phyloP scores from a whole-genome alignment of 2,797 vertebrate species.

The Streptopelia turtur region DNA sequence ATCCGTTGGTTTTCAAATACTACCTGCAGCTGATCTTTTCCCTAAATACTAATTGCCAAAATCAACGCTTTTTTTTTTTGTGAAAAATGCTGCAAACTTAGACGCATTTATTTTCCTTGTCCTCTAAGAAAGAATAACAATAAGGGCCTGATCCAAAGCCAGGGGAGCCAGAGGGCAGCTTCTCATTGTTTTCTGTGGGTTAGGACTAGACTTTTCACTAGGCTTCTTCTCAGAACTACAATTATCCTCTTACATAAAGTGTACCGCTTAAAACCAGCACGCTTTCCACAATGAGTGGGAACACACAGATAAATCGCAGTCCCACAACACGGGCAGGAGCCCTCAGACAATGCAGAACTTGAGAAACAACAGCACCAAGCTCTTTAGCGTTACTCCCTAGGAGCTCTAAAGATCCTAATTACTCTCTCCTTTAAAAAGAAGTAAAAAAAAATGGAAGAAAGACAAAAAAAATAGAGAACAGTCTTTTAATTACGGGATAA shows the following conservation, averaged over 20 bases:
- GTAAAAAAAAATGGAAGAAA: no score
- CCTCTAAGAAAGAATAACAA: not conserved
- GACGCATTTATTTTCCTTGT: not conserved
- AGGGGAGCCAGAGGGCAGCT: conserved; percentile 6
- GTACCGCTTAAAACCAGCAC: not conserved
- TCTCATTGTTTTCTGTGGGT: not conserved
- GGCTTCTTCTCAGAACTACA: not conserved
- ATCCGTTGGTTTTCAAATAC: not conserved
- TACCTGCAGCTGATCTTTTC: not conserved
- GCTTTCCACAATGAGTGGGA: not conserved
- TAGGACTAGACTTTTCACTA: not conserved
- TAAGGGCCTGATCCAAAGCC: not conserved
- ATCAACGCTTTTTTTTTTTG: not conserved
- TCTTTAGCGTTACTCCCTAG: not conserved
- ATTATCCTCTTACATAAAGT: not conserved
- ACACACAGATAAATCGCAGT: not conserved
- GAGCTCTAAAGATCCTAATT: not conserved
- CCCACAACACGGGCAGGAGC: not conserved
- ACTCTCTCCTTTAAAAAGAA: not conserved
- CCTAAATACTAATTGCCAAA: not conserved
- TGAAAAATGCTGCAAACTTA: not conserved
- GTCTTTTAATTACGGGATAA: not conserved
- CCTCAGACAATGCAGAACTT: not conserved
- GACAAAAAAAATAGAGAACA: not conserved
- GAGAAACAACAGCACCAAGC: not conserved